Evolutionary conservation across 2,888 invertebrate genomes (phyloP).

Genomic region (Belgica antarctica): DNA sequence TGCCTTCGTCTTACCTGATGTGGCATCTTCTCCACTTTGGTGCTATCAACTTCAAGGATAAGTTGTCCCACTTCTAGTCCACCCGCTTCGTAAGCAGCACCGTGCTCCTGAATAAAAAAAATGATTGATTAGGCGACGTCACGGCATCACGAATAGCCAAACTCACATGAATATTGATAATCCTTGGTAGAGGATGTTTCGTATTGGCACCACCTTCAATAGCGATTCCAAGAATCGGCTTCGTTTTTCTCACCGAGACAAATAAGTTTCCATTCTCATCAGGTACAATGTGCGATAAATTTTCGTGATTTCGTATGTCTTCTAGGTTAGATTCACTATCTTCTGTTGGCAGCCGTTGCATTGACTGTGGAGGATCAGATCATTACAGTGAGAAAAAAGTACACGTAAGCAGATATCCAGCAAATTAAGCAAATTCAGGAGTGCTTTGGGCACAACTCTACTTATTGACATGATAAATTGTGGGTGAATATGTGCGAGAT

Average conservation of each 20-base stretch:
- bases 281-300: conserved; percentile 65
- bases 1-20: conserved; percentile 60
- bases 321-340: conserved; percentile 57
- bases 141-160: too few species aligned
- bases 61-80: conserved; percentile 92
- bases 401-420: not conserved
- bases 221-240: conserved; percentile 92
- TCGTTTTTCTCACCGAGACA: conserved; percentile 87
- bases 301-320: conserved; percentile 50
- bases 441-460: too few species aligned
- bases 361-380: too few species aligned
- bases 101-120: conserved; percentile 73
- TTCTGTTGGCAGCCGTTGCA: conserved; percentile 69
- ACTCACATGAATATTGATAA: conserved; percentile 90
- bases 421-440: too few species aligned
- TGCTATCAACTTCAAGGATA: conserved; percentile 87
- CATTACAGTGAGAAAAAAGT: not conserved
- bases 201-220: conserved; percentile 97
- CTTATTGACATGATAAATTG: too few species aligned
- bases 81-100: conserved; percentile 89
- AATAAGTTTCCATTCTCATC: conserved; percentile 86
- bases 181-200: conserved; percentile 88
- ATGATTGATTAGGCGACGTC: conserved; percentile 10
- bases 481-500: too few species aligned
- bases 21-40: conserved; percentile 72